Evolutionary conservation across 2,113 vertebrate genomes (phyloP), one percentile per base, ranked within the genome.

Genomic region (Arenaria interpres): DNA sequence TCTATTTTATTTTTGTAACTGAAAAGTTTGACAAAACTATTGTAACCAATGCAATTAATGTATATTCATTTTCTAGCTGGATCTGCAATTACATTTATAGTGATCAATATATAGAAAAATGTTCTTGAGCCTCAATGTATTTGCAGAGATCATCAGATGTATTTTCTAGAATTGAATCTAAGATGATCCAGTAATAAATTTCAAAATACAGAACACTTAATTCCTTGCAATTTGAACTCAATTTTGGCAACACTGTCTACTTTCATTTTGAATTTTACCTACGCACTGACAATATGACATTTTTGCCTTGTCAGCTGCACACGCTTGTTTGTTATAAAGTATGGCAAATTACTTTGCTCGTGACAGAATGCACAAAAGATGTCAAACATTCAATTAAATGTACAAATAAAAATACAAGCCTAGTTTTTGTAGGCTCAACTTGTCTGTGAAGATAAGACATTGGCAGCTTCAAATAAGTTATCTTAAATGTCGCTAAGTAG

Each of bases 291-390:
- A 78, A 75, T 60, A 63, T 18, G 35, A 85, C 79, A 62, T 66
- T 95, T 80, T 86, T 91, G 75, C 41, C 73, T 93, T 96, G 91
- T 92, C 95, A 97, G 59, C 57, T 92, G 41, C 69, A 71, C 54
- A 41, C 0, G 15, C 72, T 84, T 93, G 69, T 94, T 90, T 84
- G n/a, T 86, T 93, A 83, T 4, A 41, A 56, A 85, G 50, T 19
- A 12, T 78, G 50, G 64, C 60, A 96, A 97, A 96, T 90, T 81
- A 77, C 57, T 96, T 69, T 83, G 23, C 43, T 78, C 2, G 3
- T 92, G 79, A 85, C 67, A 88, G 59, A 88, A 91, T n/a, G 53
- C 43, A 69, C 50, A 87, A 19, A 21, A 92, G 20, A 28, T 73
- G 59, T 84, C 69, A 92, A 83, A 74, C 24, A 66, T 43, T 92